A percentile compares a stretch with the other conserved stretches of the same genome.
These are phyloP conservation scores for Thaleichthys pacificus DNA, from an alignment of 2,797 vertebrate genomes.

Conservation along the genomic window DNA sequence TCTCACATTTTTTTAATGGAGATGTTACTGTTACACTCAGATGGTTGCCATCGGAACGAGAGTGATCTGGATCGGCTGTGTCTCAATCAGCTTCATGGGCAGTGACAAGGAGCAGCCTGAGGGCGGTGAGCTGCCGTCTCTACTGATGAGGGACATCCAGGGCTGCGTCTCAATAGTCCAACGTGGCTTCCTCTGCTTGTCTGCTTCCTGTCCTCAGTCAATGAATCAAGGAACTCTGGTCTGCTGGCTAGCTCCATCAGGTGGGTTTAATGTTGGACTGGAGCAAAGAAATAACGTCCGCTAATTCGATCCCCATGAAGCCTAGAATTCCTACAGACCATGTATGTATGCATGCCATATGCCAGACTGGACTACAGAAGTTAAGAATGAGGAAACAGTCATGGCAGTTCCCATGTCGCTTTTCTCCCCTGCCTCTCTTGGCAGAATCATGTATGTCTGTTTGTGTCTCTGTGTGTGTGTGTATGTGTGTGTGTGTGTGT, in stretches of 20 bases:
- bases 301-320: too few relatives aligned
- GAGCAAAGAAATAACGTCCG: background rate
- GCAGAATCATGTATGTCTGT: background rate
- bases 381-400: background rate
- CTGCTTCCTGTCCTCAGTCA: background rate
- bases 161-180: background rate
- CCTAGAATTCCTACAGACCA: too few relatives aligned
- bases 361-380: too few relatives aligned
- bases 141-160: constrained; percentile 36
- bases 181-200: background rate
- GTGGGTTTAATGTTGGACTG: too few relatives aligned
- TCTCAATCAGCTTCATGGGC: too few relatives aligned
- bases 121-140: constrained; percentile 57
- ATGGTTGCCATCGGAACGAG: constrained; percentile 41
- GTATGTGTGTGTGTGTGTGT: background rate
- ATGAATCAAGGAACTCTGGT: background rate
- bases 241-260: too few relatives aligned
- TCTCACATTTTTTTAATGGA: constrained; percentile 24
- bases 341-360: too few relatives aligned
- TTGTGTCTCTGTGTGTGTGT: background rate
- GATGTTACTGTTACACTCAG: background rate
- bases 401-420: background rate
- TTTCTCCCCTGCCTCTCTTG: background rate
- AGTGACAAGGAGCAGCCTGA: constrained; percentile 50
- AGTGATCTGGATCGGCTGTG: constrained; percentile 49